Evolutionary conservation across 64 coral and sea anemone species (phyloP).

Genomic region (Stichodactyla helianthus): DNA sequence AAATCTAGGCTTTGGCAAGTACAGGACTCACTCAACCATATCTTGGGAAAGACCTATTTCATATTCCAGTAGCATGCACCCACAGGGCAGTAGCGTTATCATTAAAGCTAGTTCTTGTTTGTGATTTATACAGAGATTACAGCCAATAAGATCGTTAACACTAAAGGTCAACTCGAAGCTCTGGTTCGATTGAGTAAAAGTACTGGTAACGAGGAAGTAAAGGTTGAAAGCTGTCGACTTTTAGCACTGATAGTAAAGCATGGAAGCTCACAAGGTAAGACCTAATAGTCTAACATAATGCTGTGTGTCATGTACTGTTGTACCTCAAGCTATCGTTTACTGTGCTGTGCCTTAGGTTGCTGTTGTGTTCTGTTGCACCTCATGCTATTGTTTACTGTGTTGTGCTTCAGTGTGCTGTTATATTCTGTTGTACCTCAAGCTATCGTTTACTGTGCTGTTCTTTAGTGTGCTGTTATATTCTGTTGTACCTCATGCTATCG

Average conservation of each 20-base stretch:
- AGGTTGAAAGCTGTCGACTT: slow-evolving; percentile 51
- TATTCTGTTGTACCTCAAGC: background rate
- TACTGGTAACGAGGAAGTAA: slow-evolving; percentile 69
- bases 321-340: no score
- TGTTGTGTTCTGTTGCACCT: background rate
- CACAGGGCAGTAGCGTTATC: no score
- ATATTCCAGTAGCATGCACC: no score
- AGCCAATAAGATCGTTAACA: slow-evolving; percentile 59
- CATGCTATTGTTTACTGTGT: no score
- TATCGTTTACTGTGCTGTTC: background rate
- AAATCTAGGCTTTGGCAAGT: no score
- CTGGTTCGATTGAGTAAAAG: slow-evolving; percentile 65
- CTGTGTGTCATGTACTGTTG: no score
- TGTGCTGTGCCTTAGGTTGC: background rate
- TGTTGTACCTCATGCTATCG: no score
- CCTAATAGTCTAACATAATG: no score
- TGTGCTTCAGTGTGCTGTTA: background rate
- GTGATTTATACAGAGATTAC: slow-evolving; percentile 1
- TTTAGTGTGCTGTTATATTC: no score
- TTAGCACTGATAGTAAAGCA: slow-evolving; percentile 69
- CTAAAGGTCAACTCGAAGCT: slow-evolving; percentile 43
- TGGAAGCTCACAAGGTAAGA: slow-evolving; percentile 48
- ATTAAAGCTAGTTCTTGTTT: background rate
- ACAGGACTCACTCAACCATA: no score
- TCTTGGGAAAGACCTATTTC: no score